phyloP scores from a whole-genome alignment of 2,888 invertebrate genomes.

The Acrobasis repandana region DNA sequence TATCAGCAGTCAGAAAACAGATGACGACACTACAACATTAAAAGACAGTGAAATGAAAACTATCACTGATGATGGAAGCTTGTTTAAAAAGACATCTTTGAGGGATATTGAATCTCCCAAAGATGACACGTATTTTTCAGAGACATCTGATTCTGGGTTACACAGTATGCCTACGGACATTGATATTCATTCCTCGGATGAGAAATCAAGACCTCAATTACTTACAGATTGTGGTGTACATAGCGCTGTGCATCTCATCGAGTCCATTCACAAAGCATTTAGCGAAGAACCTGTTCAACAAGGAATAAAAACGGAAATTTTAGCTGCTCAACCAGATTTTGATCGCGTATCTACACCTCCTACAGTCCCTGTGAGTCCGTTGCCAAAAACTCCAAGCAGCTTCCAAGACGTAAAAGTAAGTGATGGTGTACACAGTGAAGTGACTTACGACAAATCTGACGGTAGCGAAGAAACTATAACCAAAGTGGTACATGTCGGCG shows the following conservation, averaged over 20 bases:
- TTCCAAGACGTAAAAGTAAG: conserved; percentile 67
- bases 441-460: conserved; percentile 68
- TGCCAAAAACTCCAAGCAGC: conserved; percentile 65
- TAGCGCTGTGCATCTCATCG: conserved; percentile 53
- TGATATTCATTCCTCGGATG: conserved; percentile 33
- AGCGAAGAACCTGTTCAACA: conserved; percentile 66
- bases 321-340: conserved; percentile 44
- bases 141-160: conserved; percentile 57
- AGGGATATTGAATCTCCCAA: conserved; percentile 43
- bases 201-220: conserved; percentile 33
- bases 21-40: conserved; percentile 39
- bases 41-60: conserved; percentile 38
- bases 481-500: conserved; percentile 79
- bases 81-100: conserved; percentile 28
- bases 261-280: conserved; percentile 70
- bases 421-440: conserved; percentile 70
- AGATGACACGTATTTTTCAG: conserved; percentile 51
- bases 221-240: conserved; percentile 50
- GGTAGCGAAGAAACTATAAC: conserved; percentile 74
- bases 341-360: conserved; percentile 84
- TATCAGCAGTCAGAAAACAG: conserved; percentile 39
- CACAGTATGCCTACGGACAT: conserved; percentile 55
- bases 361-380: conserved; percentile 87
- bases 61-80: conserved; percentile 28
- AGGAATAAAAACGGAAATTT: conserved; percentile 69